Conservation (phyloP, 1,140 invertebrate species). For the Rhagoletis zephyria region DNA sequence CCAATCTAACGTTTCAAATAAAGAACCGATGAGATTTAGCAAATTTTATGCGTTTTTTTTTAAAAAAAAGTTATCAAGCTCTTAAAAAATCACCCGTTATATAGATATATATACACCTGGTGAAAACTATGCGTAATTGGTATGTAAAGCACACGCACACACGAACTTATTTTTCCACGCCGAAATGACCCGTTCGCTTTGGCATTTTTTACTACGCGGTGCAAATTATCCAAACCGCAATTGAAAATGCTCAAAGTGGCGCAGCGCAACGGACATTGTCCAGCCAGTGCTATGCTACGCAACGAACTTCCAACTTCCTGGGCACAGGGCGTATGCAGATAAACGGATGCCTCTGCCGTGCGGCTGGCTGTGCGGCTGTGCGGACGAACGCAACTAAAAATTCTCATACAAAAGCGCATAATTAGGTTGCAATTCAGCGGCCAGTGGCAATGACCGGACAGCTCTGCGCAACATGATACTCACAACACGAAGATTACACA, state of each 20-base stretch:
- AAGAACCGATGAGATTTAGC: too few relatives aligned
- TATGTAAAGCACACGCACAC: background rate
- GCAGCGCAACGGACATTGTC: background rate
- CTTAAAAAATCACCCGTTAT: too few relatives aligned
- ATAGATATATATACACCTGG: background rate
- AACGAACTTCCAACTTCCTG: background rate
- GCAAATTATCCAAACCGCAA: background rate
- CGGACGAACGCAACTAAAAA: background rate
- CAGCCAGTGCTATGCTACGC: background rate
- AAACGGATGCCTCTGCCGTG: too few relatives aligned
- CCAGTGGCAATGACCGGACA: background rate
- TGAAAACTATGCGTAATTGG: background rate
- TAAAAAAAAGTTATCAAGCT: too few relatives aligned
- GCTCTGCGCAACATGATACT: background rate
- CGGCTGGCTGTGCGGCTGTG: too few relatives aligned
- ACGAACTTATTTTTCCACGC: background rate
- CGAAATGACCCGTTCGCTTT: background rate
- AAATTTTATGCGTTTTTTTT: too few relatives aligned
- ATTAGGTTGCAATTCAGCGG: constrained; percentile 1
- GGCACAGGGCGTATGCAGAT: background rate
- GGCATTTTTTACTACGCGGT: background rate
- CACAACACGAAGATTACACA: background rate
- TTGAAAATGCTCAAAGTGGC: background rate
- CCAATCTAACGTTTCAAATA: too few relatives aligned
- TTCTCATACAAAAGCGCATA: background rate